phyloP scores from a whole-genome alignment of 2,113 vertebrate genomes.

The Indicator indicator region DNA sequence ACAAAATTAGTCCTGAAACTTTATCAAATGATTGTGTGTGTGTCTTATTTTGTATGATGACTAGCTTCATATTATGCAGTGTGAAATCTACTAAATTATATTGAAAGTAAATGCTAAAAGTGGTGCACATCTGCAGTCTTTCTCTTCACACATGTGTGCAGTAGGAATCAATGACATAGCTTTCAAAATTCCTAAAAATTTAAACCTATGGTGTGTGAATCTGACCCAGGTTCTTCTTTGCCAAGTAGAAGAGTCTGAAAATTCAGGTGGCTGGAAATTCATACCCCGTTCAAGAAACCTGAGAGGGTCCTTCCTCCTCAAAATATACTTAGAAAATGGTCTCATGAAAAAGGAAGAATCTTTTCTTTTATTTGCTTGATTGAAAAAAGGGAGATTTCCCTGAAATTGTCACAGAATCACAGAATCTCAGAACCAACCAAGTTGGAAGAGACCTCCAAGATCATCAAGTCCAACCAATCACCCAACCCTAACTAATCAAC shows the following conservation, averaged over 20 bases:
- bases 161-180: not conserved
- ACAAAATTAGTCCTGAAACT: not conserved
- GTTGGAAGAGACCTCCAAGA: too few species aligned
- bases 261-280: not conserved
- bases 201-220: not conserved
- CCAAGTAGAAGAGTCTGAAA: not conserved
- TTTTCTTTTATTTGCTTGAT: not conserved
- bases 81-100: not conserved
- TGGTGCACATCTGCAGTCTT: not conserved
- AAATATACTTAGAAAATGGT: not conserved
- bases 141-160: not conserved
- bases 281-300: not conserved
- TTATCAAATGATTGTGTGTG: not conserved
- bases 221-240: not conserved
- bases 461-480: too few species aligned
- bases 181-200: not conserved
- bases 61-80: not conserved
- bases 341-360: not conserved
- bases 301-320: not conserved
- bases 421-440: too few species aligned
- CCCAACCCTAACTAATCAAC: too few species aligned
- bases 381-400: not conserved
- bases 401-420: not conserved
- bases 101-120: not conserved
- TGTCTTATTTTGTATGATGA: not conserved